Conservation (phyloP, 2,888 invertebrate species). For the Epirrhoe tristata region DNA sequence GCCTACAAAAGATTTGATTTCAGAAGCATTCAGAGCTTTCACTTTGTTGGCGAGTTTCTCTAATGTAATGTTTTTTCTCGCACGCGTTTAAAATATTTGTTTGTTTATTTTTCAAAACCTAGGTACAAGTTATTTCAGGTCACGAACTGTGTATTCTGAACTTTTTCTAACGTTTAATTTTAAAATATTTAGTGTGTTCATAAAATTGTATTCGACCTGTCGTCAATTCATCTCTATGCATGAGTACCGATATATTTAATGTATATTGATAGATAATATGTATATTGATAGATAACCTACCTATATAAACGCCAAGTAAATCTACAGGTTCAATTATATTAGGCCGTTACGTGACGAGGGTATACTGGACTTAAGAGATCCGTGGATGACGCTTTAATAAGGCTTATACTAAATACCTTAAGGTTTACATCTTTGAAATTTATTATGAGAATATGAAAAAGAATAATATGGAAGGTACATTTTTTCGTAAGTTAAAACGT, state of each 20-base stretch:
- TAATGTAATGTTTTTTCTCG: too few relatives aligned
- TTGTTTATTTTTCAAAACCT: too few relatives aligned
- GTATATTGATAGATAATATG: conserved; percentile 38
- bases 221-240: too few relatives aligned
- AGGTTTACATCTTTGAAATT: neutral
- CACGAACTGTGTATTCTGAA: too few relatives aligned
- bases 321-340: conserved; percentile 44
- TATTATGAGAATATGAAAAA: neutral
- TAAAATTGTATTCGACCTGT: too few relatives aligned
- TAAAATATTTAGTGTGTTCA: too few relatives aligned
- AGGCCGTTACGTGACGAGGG: conserved; percentile 44
- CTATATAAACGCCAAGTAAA: conserved; percentile 26
- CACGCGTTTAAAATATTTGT: too few relatives aligned
- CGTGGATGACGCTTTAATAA: conserved; percentile 41
- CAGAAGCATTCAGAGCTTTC: too few relatives aligned
- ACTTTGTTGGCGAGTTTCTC: too few relatives aligned
- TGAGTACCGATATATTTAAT: conserved; percentile 13
- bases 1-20: too few relatives aligned
- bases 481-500: neutral
- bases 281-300: conserved; percentile 39
- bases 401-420: conserved; percentile 23
- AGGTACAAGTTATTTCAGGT: too few relatives aligned
- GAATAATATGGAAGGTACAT: neutral
- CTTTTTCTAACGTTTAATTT: too few relatives aligned
- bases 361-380: conserved; percentile 43